A percentile compares a stretch with the other conserved stretches of the same genome.
Conservation (phyloP, 2,888 invertebrate species). For the Tenthredo distinguenda region DNA sequence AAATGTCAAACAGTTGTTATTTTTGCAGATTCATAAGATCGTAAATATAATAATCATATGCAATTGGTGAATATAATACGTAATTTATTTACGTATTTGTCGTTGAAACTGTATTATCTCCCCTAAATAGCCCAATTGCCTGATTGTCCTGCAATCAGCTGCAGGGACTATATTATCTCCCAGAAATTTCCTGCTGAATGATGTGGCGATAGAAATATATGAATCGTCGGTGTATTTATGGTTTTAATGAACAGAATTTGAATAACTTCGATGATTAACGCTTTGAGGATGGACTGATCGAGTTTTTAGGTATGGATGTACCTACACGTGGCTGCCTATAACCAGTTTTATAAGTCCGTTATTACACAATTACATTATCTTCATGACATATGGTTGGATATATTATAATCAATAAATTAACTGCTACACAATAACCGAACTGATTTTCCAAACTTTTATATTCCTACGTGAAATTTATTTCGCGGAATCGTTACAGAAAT, state of each 20-base stretch:
- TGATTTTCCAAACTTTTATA: not conserved
- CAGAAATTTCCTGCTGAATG: not conserved
- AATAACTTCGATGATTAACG: not conserved
- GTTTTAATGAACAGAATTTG: not conserved
- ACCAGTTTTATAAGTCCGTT: not conserved
- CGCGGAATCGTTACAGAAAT: not conserved
- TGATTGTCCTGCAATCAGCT: not conserved
- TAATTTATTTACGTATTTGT: conserved; percentile 19
- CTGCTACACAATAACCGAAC: not conserved
- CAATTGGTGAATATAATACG: not conserved
- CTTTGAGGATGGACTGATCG: not conserved
- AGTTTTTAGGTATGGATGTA: not conserved
- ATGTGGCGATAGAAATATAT: not conserved
- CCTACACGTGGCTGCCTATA: not conserved
- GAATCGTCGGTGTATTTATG: not conserved
- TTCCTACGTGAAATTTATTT: not conserved
- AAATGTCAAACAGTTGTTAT: conserved; percentile 1
- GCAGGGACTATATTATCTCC: not conserved
- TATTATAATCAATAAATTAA: not conserved
- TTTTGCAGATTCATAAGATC: not conserved
- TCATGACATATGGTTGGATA: not conserved
- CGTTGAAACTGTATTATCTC: not conserved
- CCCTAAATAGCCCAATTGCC: not conserved
- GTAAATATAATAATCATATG: not conserved
- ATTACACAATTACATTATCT: not conserved